phyloP scores from a whole-genome alignment of 2,113 vertebrate genomes.

The Phylloscopus whistleri region DNA sequence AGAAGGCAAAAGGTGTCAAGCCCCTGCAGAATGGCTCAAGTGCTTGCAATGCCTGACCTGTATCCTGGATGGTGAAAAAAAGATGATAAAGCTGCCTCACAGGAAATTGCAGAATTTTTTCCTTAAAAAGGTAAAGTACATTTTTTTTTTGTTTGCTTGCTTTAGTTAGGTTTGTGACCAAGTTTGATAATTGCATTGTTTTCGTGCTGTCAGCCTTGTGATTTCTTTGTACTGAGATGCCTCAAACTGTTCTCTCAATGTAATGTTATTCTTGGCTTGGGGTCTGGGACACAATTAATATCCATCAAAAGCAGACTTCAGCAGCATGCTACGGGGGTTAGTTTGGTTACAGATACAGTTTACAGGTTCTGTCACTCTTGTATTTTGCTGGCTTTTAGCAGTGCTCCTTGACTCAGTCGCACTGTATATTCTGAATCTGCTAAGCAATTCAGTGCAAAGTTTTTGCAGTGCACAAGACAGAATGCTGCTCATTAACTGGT shows the following conservation, averaged over 20 bases:
- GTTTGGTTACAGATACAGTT: neutral
- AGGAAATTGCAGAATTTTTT: conserved; percentile 64
- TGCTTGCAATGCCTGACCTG: neutral
- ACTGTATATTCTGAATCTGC: neutral
- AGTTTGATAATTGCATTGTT: conserved; percentile 8
- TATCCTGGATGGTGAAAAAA: neutral
- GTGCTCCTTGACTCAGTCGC: neutral
- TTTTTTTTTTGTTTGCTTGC: neutral
- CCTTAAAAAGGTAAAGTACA: conserved; percentile 66
- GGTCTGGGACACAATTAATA: neutral
- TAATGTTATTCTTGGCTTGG: neutral
- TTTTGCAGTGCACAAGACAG: neutral
- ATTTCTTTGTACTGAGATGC: neutral
- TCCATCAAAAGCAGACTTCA: neutral
- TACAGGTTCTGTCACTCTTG: neutral
- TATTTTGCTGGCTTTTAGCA: neutral
- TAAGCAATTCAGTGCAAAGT: no score
- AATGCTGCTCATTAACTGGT: neutral
- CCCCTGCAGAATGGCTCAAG: conserved; percentile 38
- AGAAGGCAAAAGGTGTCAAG: conserved; percentile 47
- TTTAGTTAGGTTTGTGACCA: neutral
- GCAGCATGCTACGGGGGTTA: neutral
- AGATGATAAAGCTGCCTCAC: conserved; percentile 64
- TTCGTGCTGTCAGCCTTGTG: neutral
- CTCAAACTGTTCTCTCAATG: neutral